These are phyloP conservation scores for Trinorchestia longiramus DNA, from an alignment of 1,140 invertebrate genomes.

Conservation along the genomic window DNA sequence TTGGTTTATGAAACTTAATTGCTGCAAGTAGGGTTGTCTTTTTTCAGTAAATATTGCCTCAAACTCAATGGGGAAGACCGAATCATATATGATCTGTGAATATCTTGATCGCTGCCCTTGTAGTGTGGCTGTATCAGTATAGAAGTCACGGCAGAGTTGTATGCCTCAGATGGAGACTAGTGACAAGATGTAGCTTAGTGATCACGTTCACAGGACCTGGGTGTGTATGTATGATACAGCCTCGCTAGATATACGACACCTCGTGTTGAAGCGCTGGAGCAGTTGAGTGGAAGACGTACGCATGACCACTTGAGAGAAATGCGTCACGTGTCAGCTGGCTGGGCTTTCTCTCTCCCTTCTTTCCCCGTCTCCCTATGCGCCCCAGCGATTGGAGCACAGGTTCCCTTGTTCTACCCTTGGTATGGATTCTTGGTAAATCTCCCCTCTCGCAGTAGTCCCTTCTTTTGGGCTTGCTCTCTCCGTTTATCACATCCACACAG, in stretches of 20 bases:
- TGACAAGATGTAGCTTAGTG: too few relatives aligned
- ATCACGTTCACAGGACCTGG: too few relatives aligned
- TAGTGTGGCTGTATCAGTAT: too few relatives aligned
- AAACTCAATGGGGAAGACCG: too few relatives aligned
- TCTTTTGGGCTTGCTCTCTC: constrained; percentile 7
- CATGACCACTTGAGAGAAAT: background rate
- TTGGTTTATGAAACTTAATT: too few relatives aligned
- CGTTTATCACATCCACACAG: constrained; percentile 34
- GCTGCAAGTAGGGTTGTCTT: too few relatives aligned
- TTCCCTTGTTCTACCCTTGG: constrained; percentile 36
- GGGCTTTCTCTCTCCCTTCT: background rate
- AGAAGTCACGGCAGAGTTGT: too few relatives aligned
- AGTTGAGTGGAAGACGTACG: background rate
- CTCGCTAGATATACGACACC: background rate
- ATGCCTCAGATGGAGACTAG: too few relatives aligned
- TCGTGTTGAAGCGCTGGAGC: background rate
- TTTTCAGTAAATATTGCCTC: too few relatives aligned
- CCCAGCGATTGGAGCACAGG: background rate
- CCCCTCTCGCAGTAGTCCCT: constrained; percentile 8
- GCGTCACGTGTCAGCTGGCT: background rate
- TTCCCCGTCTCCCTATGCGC: background rate
- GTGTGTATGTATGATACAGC: background rate
- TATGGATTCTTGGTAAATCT: constrained; percentile 8
- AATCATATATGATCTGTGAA: too few relatives aligned
- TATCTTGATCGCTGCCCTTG: too few relatives aligned